Conservation (phyloP, 2,113 vertebrate species). For the Australoheros scitulus region DNA sequence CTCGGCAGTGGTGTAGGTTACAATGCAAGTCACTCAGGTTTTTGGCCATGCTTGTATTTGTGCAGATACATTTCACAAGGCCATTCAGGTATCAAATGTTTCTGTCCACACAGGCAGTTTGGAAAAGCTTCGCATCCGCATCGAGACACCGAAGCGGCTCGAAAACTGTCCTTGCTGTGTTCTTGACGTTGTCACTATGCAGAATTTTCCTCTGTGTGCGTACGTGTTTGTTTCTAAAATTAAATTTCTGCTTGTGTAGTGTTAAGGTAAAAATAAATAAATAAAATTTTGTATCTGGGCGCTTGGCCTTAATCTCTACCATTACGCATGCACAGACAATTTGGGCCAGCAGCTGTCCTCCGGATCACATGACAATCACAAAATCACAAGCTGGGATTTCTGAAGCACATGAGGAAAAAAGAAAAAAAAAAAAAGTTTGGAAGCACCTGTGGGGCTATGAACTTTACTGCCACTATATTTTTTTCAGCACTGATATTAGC, state of each 20-base stretch:
- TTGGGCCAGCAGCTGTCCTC: background rate
- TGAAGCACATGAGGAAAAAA: background rate
- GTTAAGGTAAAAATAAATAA: background rate
- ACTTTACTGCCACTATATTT: background rate
- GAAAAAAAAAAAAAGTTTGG: background rate
- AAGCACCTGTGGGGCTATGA: background rate
- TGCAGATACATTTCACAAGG: background rate
- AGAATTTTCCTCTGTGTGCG: background rate
- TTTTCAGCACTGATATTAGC: background rate
- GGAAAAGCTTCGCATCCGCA: background rate
- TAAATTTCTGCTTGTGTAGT: background rate
- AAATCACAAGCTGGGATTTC: conserved; percentile 20
- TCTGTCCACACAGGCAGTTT: background rate
- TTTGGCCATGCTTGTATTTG: background rate
- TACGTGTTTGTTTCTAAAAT: fast-evolving
- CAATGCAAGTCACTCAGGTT: conserved; percentile 22
- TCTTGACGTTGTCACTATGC: background rate
- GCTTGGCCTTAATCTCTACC: conserved; percentile 10
- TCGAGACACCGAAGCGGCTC: background rate
- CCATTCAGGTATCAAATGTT: background rate
- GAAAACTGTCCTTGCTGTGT: background rate
- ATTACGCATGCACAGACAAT: background rate
- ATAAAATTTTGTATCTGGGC: background rate
- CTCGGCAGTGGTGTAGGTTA: conserved; percentile 27
- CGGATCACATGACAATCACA: conserved; percentile 21